These are phyloP conservation scores for Corydoras sp. DNA, from an alignment of 2,113 vertebrate species.

Conservation along the genomic window DNA sequence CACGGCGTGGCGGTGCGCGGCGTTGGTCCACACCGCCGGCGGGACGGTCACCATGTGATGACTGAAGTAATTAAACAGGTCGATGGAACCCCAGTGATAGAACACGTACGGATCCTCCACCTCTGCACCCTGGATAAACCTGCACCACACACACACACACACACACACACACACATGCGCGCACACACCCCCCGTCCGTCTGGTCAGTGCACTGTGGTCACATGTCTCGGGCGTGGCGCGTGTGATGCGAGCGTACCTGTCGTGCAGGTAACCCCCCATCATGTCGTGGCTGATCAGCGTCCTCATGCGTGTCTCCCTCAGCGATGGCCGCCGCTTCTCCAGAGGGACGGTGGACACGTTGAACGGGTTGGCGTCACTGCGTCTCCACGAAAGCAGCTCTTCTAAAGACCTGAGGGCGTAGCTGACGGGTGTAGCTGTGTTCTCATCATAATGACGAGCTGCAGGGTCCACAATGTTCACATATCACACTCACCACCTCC, in stretches of 20 bases:
- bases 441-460: conserved; percentile 77
- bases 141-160: conserved; percentile 39
- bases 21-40: conserved; percentile 85
- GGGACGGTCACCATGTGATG: conserved; percentile 84
- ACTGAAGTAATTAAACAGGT: conserved; percentile 95
- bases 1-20: conserved; percentile 82
- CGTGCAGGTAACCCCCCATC: conserved; percentile 88
- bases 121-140: conserved; percentile 82
- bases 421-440: conserved; percentile 80
- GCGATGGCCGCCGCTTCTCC: conserved; percentile 65
- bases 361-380: conserved; percentile 66
- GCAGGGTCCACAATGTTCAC: neutral
- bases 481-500: too few species aligned
- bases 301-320: conserved; percentile 58
- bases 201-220: too few species aligned
- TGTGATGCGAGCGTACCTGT: conserved; percentile 68
- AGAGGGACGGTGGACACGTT: conserved; percentile 66
- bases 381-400: conserved; percentile 78
- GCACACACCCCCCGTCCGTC: too few species aligned
- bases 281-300: conserved; percentile 93
- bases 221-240: too few species aligned
- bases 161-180: neutral
- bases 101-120: conserved; percentile 74
- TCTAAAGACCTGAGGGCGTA: conserved; percentile 75
- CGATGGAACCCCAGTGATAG: conserved; percentile 90